Evolutionary conservation across 1,140 invertebrate genomes (phyloP).

Genomic region (Maniola jurtina): DNA sequence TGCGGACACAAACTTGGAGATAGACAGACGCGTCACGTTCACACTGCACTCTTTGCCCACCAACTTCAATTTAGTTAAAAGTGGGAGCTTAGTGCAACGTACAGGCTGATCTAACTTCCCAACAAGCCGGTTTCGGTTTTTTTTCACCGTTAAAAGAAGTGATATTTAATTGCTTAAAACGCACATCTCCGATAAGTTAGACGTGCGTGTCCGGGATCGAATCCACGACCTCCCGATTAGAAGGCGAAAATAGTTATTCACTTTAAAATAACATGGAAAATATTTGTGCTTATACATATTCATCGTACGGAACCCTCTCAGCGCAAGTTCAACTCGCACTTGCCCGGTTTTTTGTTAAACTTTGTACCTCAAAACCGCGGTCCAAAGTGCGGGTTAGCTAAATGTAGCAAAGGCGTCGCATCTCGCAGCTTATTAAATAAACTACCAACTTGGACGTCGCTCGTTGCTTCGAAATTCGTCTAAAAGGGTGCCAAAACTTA

Average conservation of each 20-base stretch:
- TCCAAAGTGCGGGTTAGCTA: conserved; percentile 39
- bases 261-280: conserved; percentile 38
- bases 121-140: conserved; percentile 48
- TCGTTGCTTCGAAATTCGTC: neutral
- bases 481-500: neutral
- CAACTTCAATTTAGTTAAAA: conserved; percentile 75
- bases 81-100: conserved; percentile 54
- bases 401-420: conserved; percentile 26
- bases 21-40: conserved; percentile 62
- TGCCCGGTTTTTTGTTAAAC: conserved; percentile 28
- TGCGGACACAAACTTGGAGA: conserved; percentile 49
- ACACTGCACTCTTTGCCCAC: conserved; percentile 46
- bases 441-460: conserved; percentile 1
- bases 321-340: too few relatives aligned
- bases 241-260: too few relatives aligned
- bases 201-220: too few relatives aligned
- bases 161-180: too few relatives aligned
- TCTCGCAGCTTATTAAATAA: conserved; percentile 37
- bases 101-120: conserved; percentile 52
- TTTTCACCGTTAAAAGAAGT: too few relatives aligned
- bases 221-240: too few relatives aligned
- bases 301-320: too few relatives aligned
- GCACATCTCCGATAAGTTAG: too few relatives aligned
- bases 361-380: conserved; percentile 28
- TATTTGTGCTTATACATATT: too few relatives aligned